phyloP scores from a whole-genome alignment of 1,140 invertebrate genomes.

The Rhopalosiphum padi region DNA sequence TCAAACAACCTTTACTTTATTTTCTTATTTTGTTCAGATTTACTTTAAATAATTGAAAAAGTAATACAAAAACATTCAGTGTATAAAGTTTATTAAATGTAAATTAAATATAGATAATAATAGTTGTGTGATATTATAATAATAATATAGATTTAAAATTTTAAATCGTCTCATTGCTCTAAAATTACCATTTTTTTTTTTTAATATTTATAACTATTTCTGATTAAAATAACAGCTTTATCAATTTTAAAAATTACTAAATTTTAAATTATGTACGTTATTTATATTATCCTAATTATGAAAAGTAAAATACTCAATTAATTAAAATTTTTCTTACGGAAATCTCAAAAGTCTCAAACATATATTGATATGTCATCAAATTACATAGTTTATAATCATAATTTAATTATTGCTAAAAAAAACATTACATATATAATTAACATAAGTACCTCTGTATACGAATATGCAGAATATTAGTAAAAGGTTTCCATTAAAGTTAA shows the following conservation, averaged over 20 bases:
- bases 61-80: background rate
- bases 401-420: background rate
- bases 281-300: background rate
- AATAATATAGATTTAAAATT: background rate
- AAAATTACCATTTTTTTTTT: background rate
- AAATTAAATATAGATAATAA: background rate
- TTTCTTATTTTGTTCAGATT: background rate
- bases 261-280: background rate
- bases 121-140: background rate
- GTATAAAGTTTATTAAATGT: background rate
- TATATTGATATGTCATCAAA: background rate
- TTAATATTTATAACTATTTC: no score
- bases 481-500: background rate
- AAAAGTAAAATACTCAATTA: background rate
- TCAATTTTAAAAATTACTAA: no score
- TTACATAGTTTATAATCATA: background rate
- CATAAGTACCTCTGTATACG: background rate
- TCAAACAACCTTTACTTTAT: background rate
- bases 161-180: background rate
- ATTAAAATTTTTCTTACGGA: background rate
- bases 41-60: background rate
- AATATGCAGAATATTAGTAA: background rate
- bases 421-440: background rate
- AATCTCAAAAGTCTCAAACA: background rate
- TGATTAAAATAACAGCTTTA: no score